phyloP scores from a whole-genome alignment of 2,113 vertebrate species.

The Andinoacara biseriatus region DNA sequence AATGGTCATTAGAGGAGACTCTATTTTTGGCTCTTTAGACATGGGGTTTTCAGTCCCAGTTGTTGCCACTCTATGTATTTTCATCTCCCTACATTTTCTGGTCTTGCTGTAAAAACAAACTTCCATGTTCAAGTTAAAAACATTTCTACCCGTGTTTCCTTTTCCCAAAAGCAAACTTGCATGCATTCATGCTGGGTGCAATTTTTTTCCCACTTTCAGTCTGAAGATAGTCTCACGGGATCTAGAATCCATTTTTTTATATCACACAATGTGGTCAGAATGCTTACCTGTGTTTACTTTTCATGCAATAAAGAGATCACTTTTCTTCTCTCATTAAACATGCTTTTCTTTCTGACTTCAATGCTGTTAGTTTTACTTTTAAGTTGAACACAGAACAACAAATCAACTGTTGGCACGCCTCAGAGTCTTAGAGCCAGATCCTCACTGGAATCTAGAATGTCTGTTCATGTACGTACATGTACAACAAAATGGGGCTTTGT shows the following conservation, averaged over 20 bases:
- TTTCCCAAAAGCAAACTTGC: not conserved
- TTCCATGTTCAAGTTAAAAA: not conserved
- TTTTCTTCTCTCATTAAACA: not conserved
- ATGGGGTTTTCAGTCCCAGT: not conserved
- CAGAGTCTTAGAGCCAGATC: not conserved
- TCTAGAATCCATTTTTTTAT: not conserved
- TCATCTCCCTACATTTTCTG: not conserved
- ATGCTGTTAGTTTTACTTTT: not conserved
- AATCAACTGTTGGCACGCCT: not conserved
- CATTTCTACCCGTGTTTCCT: not conserved
- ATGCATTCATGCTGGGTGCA: not conserved
- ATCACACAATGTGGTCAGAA: not conserved
- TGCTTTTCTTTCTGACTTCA: not conserved
- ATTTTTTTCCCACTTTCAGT: not conserved
- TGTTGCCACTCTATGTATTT: not conserved
- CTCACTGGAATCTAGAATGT: slow-evolving; percentile 12
- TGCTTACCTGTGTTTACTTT: not conserved
- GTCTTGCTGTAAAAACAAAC: not conserved
- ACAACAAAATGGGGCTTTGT: slow-evolving; percentile 11
- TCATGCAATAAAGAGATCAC: not conserved
- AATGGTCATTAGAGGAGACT: not conserved
- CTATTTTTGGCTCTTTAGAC: not conserved
- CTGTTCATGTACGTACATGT: not conserved
- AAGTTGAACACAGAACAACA: not conserved
- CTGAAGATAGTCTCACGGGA: not conserved